Base-by-base conservation (phyloP, 1,140 invertebrate species). In the Drosophila quadrilineata region DNA sequence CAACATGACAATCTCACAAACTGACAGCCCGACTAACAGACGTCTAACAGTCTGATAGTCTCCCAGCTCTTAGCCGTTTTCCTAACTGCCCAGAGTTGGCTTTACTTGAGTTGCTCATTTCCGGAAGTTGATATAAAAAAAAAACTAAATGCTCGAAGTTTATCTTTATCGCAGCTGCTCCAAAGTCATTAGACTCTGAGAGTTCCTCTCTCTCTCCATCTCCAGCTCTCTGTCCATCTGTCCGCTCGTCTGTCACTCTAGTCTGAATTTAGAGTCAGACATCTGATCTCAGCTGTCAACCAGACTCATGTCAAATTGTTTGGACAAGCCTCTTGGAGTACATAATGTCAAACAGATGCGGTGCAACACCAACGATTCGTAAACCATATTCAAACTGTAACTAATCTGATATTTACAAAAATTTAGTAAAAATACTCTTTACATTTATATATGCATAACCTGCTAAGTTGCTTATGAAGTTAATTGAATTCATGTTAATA, bases 21-120 rank as follows among this genome's bases (percentile, higher is more conserved):
- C 43, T 17, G 59, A 54, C 50, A 22, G 35, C 3, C 29, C 3
- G 43, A 24, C 29, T 36, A 16, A 12, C 38, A 2, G 35, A 35
- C 21, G 19, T 29, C 33, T 38, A 49, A 2, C 31, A 35, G 45
- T 22, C 38, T 19, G 9, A 49, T 71, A 60, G n/a, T n/a, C n/a
- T n/a, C n/a, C n/a, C n/a, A 57, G 65, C 48, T 19, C 8, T 31
- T 45, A 45, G 10, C 24, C 6, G 21, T 56, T 58, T 33, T 35
- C 28, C 35, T 64, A 48, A 48, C 52, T 41, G 35, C 35, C 53
- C 45, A 41, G 46, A 54, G n/a, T n/a, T n/a, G n/a, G n/a, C n/a
- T n/a, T n/a, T n/a, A n/a, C n/a, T n/a, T n/a, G 50, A 77, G 56
- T 75, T 75, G 75, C 76, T 84, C 64, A 68, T 69, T 82, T 82